Conservation (phyloP, 2,113 vertebrate genomes). For the Scortum barcoo region DNA sequence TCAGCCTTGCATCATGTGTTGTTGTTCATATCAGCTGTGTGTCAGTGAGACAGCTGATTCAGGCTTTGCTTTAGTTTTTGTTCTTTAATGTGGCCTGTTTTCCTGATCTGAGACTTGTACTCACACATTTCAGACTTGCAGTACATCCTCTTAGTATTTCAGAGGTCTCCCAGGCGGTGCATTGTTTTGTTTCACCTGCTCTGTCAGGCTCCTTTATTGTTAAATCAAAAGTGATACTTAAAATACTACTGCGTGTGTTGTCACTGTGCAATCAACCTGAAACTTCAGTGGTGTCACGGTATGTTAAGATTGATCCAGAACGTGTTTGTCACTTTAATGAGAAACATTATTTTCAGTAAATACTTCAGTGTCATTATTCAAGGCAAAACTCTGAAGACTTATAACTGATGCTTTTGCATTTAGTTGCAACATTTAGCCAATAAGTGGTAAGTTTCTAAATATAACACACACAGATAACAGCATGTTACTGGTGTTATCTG, state of each 20-base stretch:
- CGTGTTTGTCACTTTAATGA: neutral
- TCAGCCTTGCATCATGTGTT: conserved; percentile 8
- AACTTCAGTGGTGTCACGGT: neutral
- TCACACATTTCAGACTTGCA: neutral
- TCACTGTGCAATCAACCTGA: neutral
- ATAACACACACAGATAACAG: too few species aligned
- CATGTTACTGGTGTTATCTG: neutral
- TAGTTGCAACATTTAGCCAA: neutral
- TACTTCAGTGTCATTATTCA: neutral
- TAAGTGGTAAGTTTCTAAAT: neutral
- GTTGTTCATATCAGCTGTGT: conserved; percentile 26
- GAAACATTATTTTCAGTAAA: neutral
- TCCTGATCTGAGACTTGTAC: neutral
- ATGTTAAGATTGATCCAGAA: neutral
- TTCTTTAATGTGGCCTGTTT: neutral
- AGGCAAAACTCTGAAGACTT: neutral
- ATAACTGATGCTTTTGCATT: neutral
- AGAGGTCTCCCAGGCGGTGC: neutral
- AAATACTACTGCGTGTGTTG: neutral
- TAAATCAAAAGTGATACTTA: conserved; percentile 52
- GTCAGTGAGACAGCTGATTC: conserved; percentile 14
- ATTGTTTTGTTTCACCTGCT: conserved; percentile 18
- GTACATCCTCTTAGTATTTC: neutral
- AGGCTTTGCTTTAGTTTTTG: neutral
- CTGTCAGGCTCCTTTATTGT: neutral